A percentile compares a stretch with the other conserved stretches of the same genome.
These are phyloP conservation scores for Falco punctatus DNA, from an alignment of 2,113 vertebrate genomes.

Conservation along the genomic window DNA sequence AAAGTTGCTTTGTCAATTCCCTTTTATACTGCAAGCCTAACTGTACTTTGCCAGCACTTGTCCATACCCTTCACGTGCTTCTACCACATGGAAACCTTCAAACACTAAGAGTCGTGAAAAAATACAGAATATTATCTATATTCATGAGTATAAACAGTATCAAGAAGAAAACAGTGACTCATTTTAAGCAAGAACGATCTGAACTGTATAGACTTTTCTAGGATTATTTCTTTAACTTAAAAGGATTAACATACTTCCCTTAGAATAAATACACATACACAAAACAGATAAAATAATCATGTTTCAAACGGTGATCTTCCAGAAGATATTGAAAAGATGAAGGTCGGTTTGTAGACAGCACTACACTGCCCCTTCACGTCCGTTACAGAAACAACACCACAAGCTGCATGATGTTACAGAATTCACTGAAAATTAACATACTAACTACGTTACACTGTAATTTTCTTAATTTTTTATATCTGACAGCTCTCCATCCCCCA, in stretches of 20 bases:
- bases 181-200: neutral
- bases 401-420: neutral
- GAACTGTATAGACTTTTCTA: neutral
- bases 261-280: neutral
- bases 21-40: neutral
- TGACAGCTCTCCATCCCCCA: neutral
- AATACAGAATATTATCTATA: neutral
- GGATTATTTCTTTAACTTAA: neutral
- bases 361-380: constrained; percentile 77
- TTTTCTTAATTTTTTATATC: neutral
- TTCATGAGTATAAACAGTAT: neutral
- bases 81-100: neutral
- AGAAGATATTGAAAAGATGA: neutral
- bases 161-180: neutral
- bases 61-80: neutral
- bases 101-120: neutral
- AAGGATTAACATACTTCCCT: neutral
- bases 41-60: neutral
- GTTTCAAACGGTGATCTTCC: neutral
- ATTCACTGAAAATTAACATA: neutral
- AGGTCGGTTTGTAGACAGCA: constrained; percentile 38
- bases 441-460: neutral
- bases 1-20: neutral
- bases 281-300: neutral
- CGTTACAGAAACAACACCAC: constrained; percentile 65